These are phyloP conservation scores for Merluccius polli DNA, from an alignment of 2,797 vertebrate species.

Conservation along the genomic window DNA sequence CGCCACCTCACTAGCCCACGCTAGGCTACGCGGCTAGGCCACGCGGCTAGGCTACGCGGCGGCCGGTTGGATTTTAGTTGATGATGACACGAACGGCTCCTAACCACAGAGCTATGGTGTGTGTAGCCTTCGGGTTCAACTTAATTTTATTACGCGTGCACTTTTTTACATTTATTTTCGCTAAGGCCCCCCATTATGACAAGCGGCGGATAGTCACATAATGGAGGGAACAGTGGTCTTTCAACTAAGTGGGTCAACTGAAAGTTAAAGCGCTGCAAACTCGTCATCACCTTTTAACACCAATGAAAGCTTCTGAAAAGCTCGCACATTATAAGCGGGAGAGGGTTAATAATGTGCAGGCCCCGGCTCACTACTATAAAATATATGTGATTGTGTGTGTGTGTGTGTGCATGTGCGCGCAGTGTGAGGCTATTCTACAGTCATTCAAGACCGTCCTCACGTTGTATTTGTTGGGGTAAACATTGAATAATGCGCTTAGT, in stretches of 20 bases:
- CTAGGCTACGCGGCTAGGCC: background rate
- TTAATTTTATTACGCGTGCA: constrained; percentile 41
- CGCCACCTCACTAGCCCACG: background rate
- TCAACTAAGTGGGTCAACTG: constrained; percentile 60
- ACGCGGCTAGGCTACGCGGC: background rate
- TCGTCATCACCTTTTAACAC: constrained; percentile 67
- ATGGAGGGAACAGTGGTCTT: constrained; percentile 55
- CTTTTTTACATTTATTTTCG: constrained; percentile 38
- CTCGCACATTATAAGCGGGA: constrained; percentile 50
- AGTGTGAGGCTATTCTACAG: background rate
- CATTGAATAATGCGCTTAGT: too few relatives aligned
- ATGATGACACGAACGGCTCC: background rate
- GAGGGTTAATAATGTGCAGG: constrained; percentile 34
- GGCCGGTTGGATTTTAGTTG: too few relatives aligned
- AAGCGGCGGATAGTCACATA: constrained; percentile 58
- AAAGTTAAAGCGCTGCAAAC: constrained; percentile 70
- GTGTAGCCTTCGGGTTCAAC: constrained; percentile 23
- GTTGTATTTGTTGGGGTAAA: too few relatives aligned
- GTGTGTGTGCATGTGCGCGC: constrained; percentile 7
- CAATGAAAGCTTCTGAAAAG: constrained; percentile 66
- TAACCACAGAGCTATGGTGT: constrained; percentile 43
- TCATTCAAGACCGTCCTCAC: background rate
- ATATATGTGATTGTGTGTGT: constrained; percentile 31
- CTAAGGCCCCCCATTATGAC: constrained; percentile 55
- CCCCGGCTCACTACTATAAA: constrained; percentile 24